Percentiles rank a stretch among this genome's conserved stretches.
phyloP scores from a whole-genome alignment of 1,140 invertebrate genomes.

The Magallana ariakensis region DNA sequence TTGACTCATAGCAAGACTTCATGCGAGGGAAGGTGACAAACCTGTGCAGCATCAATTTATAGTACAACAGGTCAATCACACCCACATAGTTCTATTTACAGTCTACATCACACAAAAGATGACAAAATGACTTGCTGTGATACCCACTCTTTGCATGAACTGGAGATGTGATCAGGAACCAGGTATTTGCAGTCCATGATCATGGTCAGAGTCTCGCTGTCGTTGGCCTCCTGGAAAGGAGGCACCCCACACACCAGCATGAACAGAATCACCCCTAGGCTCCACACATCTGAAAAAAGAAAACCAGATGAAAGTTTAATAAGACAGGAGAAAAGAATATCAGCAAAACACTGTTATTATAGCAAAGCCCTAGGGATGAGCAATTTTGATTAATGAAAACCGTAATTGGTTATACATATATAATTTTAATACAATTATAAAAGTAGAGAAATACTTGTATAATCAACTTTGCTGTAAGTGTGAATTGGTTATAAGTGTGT shows the following conservation, averaged over 20 bases:
- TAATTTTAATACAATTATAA: no score
- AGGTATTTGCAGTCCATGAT: constrained; percentile 99
- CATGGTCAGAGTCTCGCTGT: constrained; percentile 99
- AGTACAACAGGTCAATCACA: background rate
- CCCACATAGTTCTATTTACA: background rate
- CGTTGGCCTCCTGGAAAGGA: constrained; percentile 99
- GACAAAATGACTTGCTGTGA: background rate
- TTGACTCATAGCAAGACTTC: no score
- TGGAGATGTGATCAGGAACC: constrained; percentile 93
- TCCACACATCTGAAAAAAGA: constrained; percentile 93
- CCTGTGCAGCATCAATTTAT: no score
- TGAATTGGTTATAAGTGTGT: no score
- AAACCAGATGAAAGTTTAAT: background rate
- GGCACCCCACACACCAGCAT: constrained; percentile 98
- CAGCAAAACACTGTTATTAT: no score
- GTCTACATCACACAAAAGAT: background rate
- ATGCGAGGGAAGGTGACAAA: no score
- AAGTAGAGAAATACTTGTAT: no score
- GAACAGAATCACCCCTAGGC: constrained; percentile 97
- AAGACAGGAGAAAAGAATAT: no score
- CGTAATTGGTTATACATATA: no score
- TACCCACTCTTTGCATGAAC: constrained; percentile 88
- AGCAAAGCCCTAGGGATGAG: no score
- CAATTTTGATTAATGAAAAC: no score
- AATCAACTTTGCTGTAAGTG: no score